These are phyloP conservation scores for Gonatopus flavifemur DNA, from an alignment of 1,140 invertebrate genomes.

Conservation along the genomic window DNA sequence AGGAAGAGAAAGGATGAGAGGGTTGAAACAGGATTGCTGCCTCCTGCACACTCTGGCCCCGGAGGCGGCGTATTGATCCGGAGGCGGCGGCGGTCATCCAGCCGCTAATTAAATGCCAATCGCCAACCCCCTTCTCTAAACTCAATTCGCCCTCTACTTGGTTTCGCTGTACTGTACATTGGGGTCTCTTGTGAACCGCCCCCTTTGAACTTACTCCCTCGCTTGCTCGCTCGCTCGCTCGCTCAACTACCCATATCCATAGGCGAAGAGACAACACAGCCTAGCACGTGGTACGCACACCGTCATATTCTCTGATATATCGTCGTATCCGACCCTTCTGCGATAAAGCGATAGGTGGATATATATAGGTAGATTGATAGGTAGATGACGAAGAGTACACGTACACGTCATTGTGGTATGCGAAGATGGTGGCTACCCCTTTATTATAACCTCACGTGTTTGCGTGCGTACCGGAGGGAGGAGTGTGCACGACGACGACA, in stretches of 20 bases:
- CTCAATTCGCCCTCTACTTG: conserved; percentile 40
- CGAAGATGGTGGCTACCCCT: conserved; percentile 21
- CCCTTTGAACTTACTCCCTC: conserved; percentile 25
- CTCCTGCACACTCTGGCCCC: conserved; percentile 55
- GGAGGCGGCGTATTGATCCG: conserved; percentile 51
- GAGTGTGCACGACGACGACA: too few relatives aligned
- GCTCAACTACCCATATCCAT: too few relatives aligned
- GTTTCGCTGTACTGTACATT: too few relatives aligned
- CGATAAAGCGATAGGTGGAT: too few relatives aligned
- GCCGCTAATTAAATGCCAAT: conserved; percentile 61
- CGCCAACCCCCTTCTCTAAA: conserved; percentile 43
- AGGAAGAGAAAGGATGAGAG: conserved; percentile 20
- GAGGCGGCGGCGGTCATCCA: conserved; percentile 56
- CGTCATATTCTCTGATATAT: conserved; percentile 27
- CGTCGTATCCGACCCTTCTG: conserved; percentile 19
- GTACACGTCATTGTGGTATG: conserved; percentile 13
- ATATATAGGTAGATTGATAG: too few relatives aligned
- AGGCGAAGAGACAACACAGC: too few relatives aligned
- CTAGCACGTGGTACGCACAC: too few relatives aligned
- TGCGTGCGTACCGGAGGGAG: too few relatives aligned
- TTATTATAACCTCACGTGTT: conserved; percentile 19
- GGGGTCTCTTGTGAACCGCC: conserved; percentile 26
- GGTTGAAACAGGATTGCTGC: conserved; percentile 41
- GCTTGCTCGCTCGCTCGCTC: too few relatives aligned
- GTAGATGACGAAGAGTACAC: too few relatives aligned